These are phyloP conservation scores for Siniperca undulata DNA, from an alignment of 2,797 vertebrate genomes.

Conservation along the genomic window DNA sequence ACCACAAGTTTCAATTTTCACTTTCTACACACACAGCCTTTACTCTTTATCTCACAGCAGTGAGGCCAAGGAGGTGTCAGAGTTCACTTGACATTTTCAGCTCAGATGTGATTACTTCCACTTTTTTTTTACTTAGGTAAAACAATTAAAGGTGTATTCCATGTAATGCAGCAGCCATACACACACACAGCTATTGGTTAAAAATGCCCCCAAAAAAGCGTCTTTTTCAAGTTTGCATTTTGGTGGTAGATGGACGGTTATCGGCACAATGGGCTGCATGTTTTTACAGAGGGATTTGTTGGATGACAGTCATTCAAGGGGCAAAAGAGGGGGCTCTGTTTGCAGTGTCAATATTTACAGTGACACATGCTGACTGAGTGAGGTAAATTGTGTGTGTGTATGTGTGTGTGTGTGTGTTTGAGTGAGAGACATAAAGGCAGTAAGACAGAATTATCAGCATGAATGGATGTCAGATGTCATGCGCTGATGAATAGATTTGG, in stretches of 20 bases:
- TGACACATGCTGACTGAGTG: conserved; percentile 74
- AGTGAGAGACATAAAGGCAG: conserved; percentile 15
- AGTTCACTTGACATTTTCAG: conserved; percentile 27
- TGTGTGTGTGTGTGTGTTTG: conserved; percentile 29
- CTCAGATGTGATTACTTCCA: not conserved
- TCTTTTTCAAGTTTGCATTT: conserved; percentile 37
- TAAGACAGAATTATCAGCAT: conserved; percentile 44
- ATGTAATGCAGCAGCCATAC: not conserved
- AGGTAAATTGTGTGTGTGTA: conserved; percentile 32
- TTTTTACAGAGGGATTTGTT: conserved; percentile 72
- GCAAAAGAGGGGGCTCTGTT: conserved; percentile 75
- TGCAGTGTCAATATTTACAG: conserved; percentile 84
- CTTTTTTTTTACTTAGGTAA: not conserved
- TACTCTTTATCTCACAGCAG: conserved; percentile 26
- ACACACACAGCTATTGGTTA: not conserved
- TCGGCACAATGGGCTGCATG: conserved; percentile 50
- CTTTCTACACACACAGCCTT: conserved; percentile 58
- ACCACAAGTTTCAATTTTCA: conserved; percentile 76
- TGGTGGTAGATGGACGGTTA: conserved; percentile 67
- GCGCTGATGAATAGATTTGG: conserved; percentile 50
- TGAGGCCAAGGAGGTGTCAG: not conserved
- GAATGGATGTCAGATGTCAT: conserved; percentile 54
- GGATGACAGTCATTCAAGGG: conserved; percentile 63
- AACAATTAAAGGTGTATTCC: not conserved
- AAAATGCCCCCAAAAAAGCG: not conserved